Evolutionary conservation across 2,888 invertebrate species (phyloP).

Genomic region (Heliconius ismenius): DNA sequence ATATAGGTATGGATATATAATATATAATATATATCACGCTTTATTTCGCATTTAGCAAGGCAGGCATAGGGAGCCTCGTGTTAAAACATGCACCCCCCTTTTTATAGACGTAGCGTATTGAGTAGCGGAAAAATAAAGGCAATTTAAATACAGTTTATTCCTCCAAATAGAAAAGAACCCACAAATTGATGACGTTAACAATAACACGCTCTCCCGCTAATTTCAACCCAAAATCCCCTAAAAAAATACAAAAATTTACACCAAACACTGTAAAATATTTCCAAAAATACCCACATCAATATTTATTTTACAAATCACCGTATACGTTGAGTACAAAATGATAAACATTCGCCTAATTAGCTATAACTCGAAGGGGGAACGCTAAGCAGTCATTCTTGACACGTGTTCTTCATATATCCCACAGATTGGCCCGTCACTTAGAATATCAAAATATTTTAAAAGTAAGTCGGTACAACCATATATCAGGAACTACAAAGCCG

Average conservation of each 20-base stretch:
- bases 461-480: conserved; percentile 35
- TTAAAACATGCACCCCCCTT: neutral
- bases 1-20: no score
- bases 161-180: no score
- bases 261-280: neutral
- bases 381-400: conserved; percentile 26
- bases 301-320: conserved; percentile 13
- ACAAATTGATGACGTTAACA: neutral
- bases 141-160: no score
- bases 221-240: neutral
- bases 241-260: neutral
- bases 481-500: conserved; percentile 47
- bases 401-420: conserved; percentile 39
- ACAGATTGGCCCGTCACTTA: conserved; percentile 33
- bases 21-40: neutral
- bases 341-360: conserved; percentile 33
- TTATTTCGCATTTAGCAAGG: neutral
- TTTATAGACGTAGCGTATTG: neutral
- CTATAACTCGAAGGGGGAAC: conserved; percentile 14
- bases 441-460: conserved; percentile 36
- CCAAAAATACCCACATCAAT: neutral
- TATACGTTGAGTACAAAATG: conserved; percentile 21
- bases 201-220: neutral
- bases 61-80: neutral
- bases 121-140: no score